phyloP scores from a whole-genome alignment of 2,888 invertebrate species.

The Aspidiotus rigidus region DNA sequence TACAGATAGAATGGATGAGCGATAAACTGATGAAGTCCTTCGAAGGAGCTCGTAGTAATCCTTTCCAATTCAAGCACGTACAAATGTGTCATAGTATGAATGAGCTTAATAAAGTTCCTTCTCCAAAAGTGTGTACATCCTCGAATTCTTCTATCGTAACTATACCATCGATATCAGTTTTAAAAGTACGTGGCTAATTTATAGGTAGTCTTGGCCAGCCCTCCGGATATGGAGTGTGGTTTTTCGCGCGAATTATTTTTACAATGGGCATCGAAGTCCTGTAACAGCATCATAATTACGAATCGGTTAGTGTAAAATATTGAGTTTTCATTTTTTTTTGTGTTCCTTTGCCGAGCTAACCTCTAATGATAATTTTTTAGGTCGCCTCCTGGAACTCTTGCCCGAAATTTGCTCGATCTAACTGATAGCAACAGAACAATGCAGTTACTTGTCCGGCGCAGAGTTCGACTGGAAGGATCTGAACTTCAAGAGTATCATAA shows the following conservation, averaged over 20 bases:
- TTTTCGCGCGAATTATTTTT: slow-evolving; percentile 90
- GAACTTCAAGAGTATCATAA: slow-evolving; percentile 68
- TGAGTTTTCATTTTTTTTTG: slow-evolving; percentile 2
- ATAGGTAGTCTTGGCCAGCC: slow-evolving; percentile 87
- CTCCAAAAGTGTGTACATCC: slow-evolving; percentile 58
- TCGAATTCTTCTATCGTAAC: not conserved
- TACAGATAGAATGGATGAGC: slow-evolving; percentile 97
- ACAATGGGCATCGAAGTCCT: slow-evolving; percentile 83
- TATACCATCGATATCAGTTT: not conserved
- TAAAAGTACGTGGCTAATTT: slow-evolving; percentile 6
- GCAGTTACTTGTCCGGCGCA: slow-evolving; percentile 58
- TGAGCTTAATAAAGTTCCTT: slow-evolving; percentile 76
- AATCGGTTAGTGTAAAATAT: slow-evolving; percentile 50
- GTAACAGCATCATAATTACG: slow-evolving; percentile 91
- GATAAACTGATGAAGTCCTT: slow-evolving; percentile 91
- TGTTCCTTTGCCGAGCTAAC: slow-evolving; percentile 6
- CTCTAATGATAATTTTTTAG: slow-evolving; percentile 44
- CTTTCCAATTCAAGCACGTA: slow-evolving; percentile 88
- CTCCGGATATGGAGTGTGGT: slow-evolving; percentile 89
- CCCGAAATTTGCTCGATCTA: slow-evolving; percentile 59
- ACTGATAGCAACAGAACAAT: slow-evolving; percentile 59
- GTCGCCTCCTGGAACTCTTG: slow-evolving; percentile 70
- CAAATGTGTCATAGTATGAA: slow-evolving; percentile 86
- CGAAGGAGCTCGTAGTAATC: slow-evolving; percentile 84
- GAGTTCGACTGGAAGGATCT: slow-evolving; percentile 64